Conservation (phyloP, 2,113 vertebrate species). For the Eublepharis macularius region DNA sequence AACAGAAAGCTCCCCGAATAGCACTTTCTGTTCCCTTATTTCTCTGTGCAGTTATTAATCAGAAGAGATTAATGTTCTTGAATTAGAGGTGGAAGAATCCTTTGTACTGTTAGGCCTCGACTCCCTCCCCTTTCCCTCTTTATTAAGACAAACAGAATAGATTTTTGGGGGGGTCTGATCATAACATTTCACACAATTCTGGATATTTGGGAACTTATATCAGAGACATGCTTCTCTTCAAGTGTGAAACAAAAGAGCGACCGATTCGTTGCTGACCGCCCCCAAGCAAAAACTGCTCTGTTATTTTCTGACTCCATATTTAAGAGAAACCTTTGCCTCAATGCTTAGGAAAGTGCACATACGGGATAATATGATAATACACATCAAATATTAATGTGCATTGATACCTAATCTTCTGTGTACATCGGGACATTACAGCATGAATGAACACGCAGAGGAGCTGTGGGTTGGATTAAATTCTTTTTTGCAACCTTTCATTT, state of each 20-base stretch:
- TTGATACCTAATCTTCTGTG: conserved; percentile 72
- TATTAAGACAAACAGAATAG: not conserved
- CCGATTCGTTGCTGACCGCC: not conserved
- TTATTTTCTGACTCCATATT: conserved; percentile 26
- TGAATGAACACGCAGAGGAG: conserved; percentile 34
- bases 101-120: conserved; percentile 23
- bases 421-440: conserved; percentile 56
- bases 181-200: conserved; percentile 34
- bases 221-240: conserved; percentile 28
- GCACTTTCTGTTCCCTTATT: not conserved
- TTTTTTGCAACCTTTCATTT: conserved; percentile 34
- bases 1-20: not conserved
- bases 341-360: conserved; percentile 67
- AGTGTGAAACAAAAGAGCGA: conserved; percentile 40
- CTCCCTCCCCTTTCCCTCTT: not conserved
- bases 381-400: conserved; percentile 80
- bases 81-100: conserved; percentile 34
- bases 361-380: conserved; percentile 70
- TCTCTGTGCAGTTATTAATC: conserved; percentile 33
- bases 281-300: conserved; percentile 21
- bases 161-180: conserved; percentile 33
- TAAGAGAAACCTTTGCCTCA: conserved; percentile 43
- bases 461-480: not conserved
- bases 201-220: conserved; percentile 5
- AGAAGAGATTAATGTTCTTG: conserved; percentile 44